These are phyloP conservation scores for Macaria notata DNA, from an alignment of 2,888 invertebrate genomes.

Conservation along the genomic window DNA sequence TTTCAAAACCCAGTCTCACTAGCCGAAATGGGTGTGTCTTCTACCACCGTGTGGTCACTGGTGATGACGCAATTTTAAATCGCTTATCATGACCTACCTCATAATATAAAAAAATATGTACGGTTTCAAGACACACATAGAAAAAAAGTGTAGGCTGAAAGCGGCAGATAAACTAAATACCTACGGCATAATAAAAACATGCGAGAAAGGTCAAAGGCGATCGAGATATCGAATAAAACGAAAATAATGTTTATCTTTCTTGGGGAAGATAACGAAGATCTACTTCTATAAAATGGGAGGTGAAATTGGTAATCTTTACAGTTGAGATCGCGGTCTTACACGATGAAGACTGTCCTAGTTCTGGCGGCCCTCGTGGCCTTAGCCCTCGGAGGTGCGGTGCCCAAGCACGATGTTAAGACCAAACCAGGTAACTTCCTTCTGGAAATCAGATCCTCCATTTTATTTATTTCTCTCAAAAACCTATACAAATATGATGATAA, in stretches of 20 bases:
- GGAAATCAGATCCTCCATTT: neutral
- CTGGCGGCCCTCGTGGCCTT: conserved; percentile 53
- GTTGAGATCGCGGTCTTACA: conserved; percentile 41
- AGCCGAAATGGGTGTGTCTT: too few species aligned
- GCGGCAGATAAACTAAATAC: conserved; percentile 3
- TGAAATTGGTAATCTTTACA: conserved; percentile 32
- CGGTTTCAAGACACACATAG: too few species aligned
- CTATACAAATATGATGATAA: too few species aligned
- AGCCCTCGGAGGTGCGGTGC: conserved; percentile 41
- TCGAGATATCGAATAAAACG: conserved; percentile 8
- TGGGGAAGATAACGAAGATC: conserved; percentile 4
- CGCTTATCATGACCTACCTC: too few species aligned
- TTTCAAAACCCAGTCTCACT: too few species aligned
- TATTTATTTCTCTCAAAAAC: too few species aligned
- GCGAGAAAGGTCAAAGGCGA: conserved; percentile 8
- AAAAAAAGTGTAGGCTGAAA: conserved; percentile 1
- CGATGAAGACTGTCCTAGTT: conserved; percentile 60
- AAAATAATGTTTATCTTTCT: conserved; percentile 11
- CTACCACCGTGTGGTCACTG: too few species aligned
- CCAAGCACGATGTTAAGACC: conserved; percentile 28
- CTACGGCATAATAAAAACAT: conserved; percentile 2
- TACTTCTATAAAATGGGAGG: conserved; percentile 10
- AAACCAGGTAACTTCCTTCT: conserved; percentile 36
- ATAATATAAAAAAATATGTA: too few species aligned
- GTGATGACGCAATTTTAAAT: too few species aligned